Evolutionary conservation across 2,797 vertebrate genomes (phyloP).

Genomic region (Gallinago solitaria): DNA sequence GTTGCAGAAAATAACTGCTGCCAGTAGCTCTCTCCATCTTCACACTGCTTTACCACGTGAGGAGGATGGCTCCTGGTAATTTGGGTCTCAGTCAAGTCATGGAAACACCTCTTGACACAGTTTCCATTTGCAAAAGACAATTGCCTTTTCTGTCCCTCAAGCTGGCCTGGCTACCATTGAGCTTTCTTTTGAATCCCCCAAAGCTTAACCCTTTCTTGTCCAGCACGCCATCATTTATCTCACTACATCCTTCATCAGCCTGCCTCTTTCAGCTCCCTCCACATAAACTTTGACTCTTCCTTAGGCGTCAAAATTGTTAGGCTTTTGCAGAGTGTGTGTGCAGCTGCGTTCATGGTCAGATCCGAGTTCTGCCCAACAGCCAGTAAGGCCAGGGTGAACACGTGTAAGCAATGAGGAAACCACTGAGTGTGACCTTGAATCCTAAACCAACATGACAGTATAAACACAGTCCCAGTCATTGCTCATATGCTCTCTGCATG

Average conservation of each 20-base stretch:
- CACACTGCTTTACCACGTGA: background rate
- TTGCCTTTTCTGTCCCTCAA: background rate
- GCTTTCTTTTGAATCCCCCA: background rate
- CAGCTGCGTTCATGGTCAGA: constrained; percentile 15
- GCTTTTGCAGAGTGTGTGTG: constrained; percentile 12
- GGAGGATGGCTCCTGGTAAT: background rate
- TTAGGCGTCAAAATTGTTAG: background rate
- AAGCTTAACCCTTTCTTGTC: background rate
- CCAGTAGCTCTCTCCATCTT: background rate
- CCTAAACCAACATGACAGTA: constrained; percentile 54
- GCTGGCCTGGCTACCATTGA: background rate
- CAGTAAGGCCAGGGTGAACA: background rate
- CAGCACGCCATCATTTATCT: background rate
- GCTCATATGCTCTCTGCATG: background rate
- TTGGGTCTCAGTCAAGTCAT: background rate
- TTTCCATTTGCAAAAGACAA: background rate
- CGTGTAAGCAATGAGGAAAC: constrained; percentile 44
- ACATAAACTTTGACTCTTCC: constrained; percentile 9
- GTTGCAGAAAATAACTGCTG: background rate
- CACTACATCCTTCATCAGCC: background rate
- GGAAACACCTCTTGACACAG: background rate
- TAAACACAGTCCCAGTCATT: constrained; percentile 39
- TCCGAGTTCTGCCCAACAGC: background rate
- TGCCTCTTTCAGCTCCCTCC: background rate
- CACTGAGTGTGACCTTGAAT: constrained; percentile 54